A percentile compares a stretch with the other conserved stretches of the same genome.
Evolutionary conservation across 2,888 invertebrate species (phyloP).

Genomic region (Stenotaenia linearis): DNA sequence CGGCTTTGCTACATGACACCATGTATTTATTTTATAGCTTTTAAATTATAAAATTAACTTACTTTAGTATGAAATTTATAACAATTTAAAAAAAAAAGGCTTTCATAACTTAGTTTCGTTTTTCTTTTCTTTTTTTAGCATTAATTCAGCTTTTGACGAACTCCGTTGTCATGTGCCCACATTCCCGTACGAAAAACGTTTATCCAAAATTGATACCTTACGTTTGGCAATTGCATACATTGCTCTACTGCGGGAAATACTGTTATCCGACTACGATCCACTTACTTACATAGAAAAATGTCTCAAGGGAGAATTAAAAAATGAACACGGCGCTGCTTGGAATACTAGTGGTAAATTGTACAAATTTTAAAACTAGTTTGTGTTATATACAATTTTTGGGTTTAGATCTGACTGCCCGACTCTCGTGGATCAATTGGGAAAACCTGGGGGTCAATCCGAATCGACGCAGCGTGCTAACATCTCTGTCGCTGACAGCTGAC

Average conservation of each 20-base stretch:
- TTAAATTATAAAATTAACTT: not conserved
- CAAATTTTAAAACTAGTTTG: not conserved
- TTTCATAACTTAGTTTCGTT: not conserved
- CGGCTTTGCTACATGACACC: not conserved
- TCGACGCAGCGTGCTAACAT: constrained; percentile 72
- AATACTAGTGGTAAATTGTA: constrained; percentile 80
- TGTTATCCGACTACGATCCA: constrained; percentile 84
- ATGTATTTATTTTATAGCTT: not conserved
- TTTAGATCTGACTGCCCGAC: constrained; percentile 86
- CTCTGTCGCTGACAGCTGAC: constrained; percentile 71
- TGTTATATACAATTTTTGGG: constrained; percentile 21
- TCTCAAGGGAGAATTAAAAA: constrained; percentile 80
- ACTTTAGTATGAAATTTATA: too few relatives aligned
- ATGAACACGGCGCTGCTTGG: constrained; percentile 79
- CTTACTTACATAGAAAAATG: constrained; percentile 89
- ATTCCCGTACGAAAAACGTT: constrained; percentile 95
- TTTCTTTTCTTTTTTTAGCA: constrained; percentile 59
- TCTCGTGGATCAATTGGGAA: constrained; percentile 99
- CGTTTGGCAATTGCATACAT: constrained; percentile 96
- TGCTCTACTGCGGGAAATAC: constrained; percentile 79
- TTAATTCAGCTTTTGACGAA: constrained; percentile 98
- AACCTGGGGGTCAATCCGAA: constrained; percentile 91
- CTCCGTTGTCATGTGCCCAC: constrained; percentile 96
- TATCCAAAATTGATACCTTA: constrained; percentile 97
- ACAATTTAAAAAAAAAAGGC: too few relatives aligned